Percentiles rank a stretch among this genome's conserved stretches.
These are phyloP conservation scores for Glyphotaelius pellucidus DNA, from an alignment of 2,888 invertebrate genomes.

Conservation along the genomic window DNA sequence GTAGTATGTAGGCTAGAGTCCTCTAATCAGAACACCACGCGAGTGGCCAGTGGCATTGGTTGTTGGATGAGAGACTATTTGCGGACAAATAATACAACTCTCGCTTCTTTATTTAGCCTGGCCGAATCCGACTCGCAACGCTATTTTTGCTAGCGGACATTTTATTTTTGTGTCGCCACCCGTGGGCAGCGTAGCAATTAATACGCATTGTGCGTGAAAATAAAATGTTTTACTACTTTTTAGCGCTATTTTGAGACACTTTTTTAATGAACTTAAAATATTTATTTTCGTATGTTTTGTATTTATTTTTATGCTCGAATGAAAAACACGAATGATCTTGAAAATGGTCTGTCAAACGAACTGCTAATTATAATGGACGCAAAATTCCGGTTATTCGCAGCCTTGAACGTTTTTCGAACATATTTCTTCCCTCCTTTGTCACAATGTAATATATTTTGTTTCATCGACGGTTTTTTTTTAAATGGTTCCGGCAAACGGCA, in stretches of 20 bases:
- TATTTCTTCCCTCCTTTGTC: background rate
- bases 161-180: slow-evolving; percentile 21
- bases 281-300: background rate
- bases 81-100: slow-evolving; percentile 21
- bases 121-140: slow-evolving; percentile 22
- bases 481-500: too few species aligned
- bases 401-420: background rate
- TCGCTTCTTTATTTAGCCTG: slow-evolving; percentile 37
- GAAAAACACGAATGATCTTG: background rate
- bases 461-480: too few species aligned
- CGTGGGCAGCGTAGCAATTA: slow-evolving; percentile 13
- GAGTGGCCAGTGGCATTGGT: background rate
- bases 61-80: background rate
- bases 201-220: slow-evolving; percentile 2
- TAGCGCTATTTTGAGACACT: background rate
- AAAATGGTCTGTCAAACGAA: background rate
- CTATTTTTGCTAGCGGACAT: slow-evolving; percentile 26
- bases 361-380: background rate
- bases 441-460: background rate
- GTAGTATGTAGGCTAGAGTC: background rate
- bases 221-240: background rate
- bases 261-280: background rate
- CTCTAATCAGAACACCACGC: background rate
- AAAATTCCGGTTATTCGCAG: background rate
- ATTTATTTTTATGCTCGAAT: background rate